Evolutionary conservation across 2,797 vertebrate genomes (phyloP).

Genomic region (Lycodopsis pacificus): DNA sequence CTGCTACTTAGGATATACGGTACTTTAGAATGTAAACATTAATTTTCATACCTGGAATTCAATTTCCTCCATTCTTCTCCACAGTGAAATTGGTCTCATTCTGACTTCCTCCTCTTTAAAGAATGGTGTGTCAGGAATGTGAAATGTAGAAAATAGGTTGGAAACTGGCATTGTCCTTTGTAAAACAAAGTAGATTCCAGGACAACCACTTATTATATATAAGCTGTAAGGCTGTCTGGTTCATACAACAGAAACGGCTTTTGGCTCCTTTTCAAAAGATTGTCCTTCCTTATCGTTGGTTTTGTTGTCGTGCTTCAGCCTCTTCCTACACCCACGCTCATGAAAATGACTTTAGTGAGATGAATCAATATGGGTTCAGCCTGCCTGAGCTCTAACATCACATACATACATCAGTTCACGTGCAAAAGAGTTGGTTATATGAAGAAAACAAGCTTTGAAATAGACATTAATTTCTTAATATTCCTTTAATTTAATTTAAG

Average conservation of each 20-base stretch:
- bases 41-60: neutral
- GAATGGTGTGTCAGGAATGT: neutral
- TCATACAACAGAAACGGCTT: neutral
- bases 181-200: neutral
- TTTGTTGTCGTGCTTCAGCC: slow-evolving; percentile 31
- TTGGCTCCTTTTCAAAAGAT: slow-evolving; percentile 22
- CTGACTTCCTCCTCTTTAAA: neutral
- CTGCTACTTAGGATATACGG: neutral
- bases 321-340: neutral
- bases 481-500: neutral
- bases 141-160: neutral
- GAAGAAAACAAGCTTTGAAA: neutral
- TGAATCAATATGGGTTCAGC: slow-evolving; percentile 27
- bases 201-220: neutral
- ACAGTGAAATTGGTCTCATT: neutral
- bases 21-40: neutral
- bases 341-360: slow-evolving; percentile 29
- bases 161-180: neutral
- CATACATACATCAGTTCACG: slow-evolving; percentile 10
- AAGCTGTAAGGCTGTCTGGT: neutral
- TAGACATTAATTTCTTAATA: neutral
- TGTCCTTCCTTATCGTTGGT: slow-evolving; percentile 13
- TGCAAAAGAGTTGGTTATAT: neutral
- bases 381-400: slow-evolving; percentile 11
- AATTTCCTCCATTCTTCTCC: neutral